A percentile compares a stretch with the other conserved stretches of the same genome.
Conservation (phyloP, 2,888 invertebrate genomes). For the Oscheius myriophilus region DNA sequence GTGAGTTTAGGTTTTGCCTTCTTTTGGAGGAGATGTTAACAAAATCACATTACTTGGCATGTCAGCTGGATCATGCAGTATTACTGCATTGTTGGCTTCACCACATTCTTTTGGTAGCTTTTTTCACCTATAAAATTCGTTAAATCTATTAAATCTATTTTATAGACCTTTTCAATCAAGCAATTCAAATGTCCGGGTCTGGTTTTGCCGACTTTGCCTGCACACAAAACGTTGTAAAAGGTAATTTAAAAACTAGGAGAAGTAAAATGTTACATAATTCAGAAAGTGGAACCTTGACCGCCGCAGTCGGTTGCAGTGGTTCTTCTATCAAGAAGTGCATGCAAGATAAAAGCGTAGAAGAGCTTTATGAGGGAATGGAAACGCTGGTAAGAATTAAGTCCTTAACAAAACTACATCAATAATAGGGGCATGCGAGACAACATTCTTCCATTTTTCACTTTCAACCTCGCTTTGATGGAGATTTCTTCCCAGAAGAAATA, state of each 20-base stretch:
- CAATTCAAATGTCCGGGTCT: constrained; percentile 56
- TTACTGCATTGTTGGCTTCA: constrained; percentile 51
- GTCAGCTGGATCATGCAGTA: constrained; percentile 52
- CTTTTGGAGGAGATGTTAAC: constrained; percentile 53
- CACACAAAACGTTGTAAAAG: constrained; percentile 45
- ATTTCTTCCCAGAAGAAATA: constrained; percentile 54
- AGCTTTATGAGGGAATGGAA: constrained; percentile 53
- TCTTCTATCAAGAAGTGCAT: constrained; percentile 47
- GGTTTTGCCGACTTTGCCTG: constrained; percentile 49
- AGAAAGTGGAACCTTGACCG: constrained; percentile 24
- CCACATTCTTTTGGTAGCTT: constrained; percentile 55
- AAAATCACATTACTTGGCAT: constrained; percentile 52
- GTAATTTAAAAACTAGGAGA: constrained; percentile 7
- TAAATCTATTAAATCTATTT: neutral
- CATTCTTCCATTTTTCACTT: constrained; percentile 32
- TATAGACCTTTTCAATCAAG: constrained; percentile 53
- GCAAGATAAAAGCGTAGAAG: constrained; percentile 46
- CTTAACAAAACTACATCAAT: neutral
- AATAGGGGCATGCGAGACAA: constrained; percentile 2
- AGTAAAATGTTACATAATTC: neutral
- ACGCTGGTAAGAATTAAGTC: constrained; percentile 39
- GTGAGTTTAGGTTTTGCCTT: constrained; percentile 42
- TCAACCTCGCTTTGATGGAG: constrained; percentile 47
- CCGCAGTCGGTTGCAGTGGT: constrained; percentile 35
- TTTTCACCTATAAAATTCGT: too few species aligned